Base-by-base conservation (phyloP, 2,797 vertebrate species). In the Sarcophilus harrisii region DNA sequence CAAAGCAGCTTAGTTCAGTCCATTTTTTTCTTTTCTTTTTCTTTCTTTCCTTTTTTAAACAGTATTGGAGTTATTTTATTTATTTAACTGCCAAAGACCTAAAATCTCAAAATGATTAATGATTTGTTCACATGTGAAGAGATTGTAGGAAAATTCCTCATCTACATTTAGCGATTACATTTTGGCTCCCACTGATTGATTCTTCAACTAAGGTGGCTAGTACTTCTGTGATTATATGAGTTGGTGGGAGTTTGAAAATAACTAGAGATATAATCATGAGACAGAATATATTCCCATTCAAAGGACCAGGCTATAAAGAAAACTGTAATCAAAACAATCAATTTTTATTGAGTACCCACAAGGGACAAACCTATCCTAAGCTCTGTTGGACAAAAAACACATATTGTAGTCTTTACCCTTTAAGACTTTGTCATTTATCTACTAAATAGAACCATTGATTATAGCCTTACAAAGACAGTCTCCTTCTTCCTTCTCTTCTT, bases 281-380 rank as follows among this genome's bases (percentile, higher is more conserved):
- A 66, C 62, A 66, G 32, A n/a, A 66, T 66, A 91, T 95, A 59
- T 58, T 92, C 10, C 16, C 58, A 5, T 94, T 59, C 93, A 66
- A 96, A 59, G 62, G 2, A 32, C 54, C 95, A 58, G 52, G 38
- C 29, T 58, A 59, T 90, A 58, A 92, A 87, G 30, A 57, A 21
- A 92, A 32, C 91, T 49, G 16, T 49, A 91, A 90, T 95, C 60
- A 93, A 91, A 90, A 93, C 58, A 94, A 10, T 52, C 52, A 52
- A 52, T 52, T 52, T 52, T 52, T 52, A 52, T 0, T 96, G 91
- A 92, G 30, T 1, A 90, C 29, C 73, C 92, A 58, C 18, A 24
- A 54, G 60, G 13, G 62, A 66, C 32, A 18, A n/a, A 5, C 62
- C 5, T n/a, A 4, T n/a, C 62, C 14, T 66, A 66, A 5, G 10